Percentiles rank a stretch among this genome's conserved stretches.
Evolutionary conservation across 2,888 invertebrate species (phyloP).

Genomic region (Ecliptopera silaceata): DNA sequence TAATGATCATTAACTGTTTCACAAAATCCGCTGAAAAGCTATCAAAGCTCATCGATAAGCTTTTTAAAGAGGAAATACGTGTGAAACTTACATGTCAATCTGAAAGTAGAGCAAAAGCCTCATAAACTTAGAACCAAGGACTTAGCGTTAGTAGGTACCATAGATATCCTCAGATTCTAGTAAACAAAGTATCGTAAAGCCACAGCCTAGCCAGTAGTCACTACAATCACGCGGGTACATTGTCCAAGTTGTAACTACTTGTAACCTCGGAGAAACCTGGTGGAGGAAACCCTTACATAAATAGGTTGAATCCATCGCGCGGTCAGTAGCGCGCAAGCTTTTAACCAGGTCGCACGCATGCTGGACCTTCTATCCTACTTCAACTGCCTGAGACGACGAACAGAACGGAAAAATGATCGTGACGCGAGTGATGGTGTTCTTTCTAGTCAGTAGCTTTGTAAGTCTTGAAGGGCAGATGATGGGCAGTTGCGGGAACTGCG

Average conservation of each 20-base stretch:
- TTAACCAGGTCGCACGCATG: slow-evolving; percentile 60
- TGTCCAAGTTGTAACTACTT: slow-evolving; percentile 38
- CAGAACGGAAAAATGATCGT: slow-evolving; percentile 52
- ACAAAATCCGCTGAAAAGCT: no score
- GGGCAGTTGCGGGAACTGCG: slow-evolving; percentile 70
- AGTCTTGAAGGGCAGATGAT: slow-evolving; percentile 60
- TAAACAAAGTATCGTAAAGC: slow-evolving; percentile 18
- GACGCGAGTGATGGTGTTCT: slow-evolving; percentile 56
- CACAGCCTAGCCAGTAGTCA: slow-evolving; percentile 6
- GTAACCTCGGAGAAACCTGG: slow-evolving; percentile 14
- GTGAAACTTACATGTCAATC: neutral
- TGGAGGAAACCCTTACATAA: slow-evolving; percentile 17
- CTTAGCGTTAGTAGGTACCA: no score
- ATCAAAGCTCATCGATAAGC: no score
- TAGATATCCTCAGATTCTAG: no score
- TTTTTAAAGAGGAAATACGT: neutral
- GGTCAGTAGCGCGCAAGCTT: slow-evolving; percentile 55
- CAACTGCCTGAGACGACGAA: slow-evolving; percentile 63
- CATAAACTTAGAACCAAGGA: neutral
- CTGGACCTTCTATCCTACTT: slow-evolving; percentile 65
- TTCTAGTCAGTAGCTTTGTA: slow-evolving; percentile 64
- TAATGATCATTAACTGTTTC: no score
- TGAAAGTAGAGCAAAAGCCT: neutral
- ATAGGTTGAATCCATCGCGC: neutral
- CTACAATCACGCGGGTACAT: slow-evolving; percentile 48